Evolutionary conservation across 2,113 vertebrate species (phyloP).

Genomic region (Sylvicapra grimmia): DNA sequence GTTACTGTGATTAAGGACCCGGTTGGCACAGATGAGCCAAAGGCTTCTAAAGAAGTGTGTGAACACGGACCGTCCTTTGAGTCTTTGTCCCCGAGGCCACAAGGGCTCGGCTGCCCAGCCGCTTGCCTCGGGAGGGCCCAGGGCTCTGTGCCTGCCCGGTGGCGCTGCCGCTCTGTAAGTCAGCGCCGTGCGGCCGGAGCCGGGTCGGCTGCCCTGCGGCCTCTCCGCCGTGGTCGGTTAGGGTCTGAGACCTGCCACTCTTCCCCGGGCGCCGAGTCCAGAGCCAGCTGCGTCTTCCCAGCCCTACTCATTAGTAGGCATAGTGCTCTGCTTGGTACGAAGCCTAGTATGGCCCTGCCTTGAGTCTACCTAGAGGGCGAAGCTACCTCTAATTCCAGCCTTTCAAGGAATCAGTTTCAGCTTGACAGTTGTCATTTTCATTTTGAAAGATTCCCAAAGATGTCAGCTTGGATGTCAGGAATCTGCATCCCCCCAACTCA

Average conservation of each 20-base stretch:
- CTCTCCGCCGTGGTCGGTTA: accelerated
- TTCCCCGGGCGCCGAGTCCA: not conserved
- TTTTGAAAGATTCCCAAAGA: not conserved
- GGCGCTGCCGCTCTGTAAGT: not conserved
- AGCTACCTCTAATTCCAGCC: not conserved
- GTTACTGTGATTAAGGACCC: not conserved
- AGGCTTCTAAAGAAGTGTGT: not conserved
- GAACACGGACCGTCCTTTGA: not conserved
- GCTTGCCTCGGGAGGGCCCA: not conserved
- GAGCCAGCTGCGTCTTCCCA: not conserved
- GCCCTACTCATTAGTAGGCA: not conserved
- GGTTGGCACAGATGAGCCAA: not conserved
- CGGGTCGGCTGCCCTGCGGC: not conserved
- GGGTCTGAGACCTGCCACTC: not conserved
- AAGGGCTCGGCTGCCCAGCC: not conserved
- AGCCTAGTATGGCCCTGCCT: not conserved
- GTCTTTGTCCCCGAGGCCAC: not conserved
- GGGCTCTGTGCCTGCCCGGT: not conserved
- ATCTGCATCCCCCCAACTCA: not conserved
- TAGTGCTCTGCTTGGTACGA: not conserved
- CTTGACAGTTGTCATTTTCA: not conserved
- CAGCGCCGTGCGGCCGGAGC: not conserved
- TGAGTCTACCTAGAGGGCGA: not conserved
- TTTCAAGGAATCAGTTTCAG: not conserved
- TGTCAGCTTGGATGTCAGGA: not conserved